Conservation (phyloP, 2,113 vertebrate species). For the Chiloscyllium plagiosum region DNA sequence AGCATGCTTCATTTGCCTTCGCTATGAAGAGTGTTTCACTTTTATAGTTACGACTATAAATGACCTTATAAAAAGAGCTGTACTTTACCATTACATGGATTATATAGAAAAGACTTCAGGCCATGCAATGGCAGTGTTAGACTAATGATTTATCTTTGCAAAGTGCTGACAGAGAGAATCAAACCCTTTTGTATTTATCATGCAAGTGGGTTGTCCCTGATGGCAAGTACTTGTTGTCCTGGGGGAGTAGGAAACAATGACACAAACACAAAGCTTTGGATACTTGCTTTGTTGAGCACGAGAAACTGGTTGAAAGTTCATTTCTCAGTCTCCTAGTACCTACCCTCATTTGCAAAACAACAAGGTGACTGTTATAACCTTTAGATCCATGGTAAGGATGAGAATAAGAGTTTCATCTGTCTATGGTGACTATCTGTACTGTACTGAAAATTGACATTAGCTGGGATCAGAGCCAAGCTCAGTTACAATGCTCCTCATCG, state of each 20-base stretch:
- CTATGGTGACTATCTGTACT: neutral
- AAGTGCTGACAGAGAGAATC: neutral
- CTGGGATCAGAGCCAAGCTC: neutral
- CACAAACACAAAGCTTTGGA: neutral
- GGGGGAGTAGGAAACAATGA: neutral
- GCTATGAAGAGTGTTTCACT: constrained; percentile 56
- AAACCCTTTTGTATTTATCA: constrained; percentile 14
- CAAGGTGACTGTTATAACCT: neutral
- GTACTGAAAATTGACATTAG: neutral
- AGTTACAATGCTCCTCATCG: neutral
- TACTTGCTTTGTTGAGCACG: neutral
- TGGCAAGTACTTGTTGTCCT: neutral
- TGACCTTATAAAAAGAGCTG: constrained; percentile 55
- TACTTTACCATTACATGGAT: constrained; percentile 26
- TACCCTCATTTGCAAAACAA: neutral
- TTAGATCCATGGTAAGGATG: neutral
- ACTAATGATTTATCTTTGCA: neutral
- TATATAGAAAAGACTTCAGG: constrained; percentile 22
- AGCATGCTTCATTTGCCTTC: constrained; percentile 64
- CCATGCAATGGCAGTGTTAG: neutral
- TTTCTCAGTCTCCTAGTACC: neutral
- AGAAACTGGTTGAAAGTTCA: constrained; percentile 1
- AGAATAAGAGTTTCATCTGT: neutral
- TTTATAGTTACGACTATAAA: constrained; percentile 62
- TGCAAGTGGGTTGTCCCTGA: neutral